A percentile compares a stretch with the other conserved stretches of the same genome.
phyloP scores from a whole-genome alignment of 2,888 invertebrate genomes.

The Clistopyga incitator region DNA sequence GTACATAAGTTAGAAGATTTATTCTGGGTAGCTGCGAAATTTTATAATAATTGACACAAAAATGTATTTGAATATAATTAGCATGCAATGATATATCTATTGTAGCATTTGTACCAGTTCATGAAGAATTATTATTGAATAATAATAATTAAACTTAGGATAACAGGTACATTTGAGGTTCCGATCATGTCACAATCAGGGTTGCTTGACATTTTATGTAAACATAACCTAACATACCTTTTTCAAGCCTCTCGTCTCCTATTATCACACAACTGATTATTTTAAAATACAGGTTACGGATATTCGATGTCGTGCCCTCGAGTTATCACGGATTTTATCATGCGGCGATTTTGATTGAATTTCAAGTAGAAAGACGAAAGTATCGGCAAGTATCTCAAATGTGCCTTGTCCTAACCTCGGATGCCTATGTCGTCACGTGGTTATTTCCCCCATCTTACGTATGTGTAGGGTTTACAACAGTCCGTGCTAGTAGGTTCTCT shows the following conservation, averaged over 20 bases:
- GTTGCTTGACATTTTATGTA: not conserved
- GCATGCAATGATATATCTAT: not conserved
- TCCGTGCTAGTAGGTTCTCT: too few relatives aligned
- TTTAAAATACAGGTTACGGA: not conserved
- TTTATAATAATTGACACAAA: too few relatives aligned
- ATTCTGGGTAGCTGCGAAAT: too few relatives aligned
- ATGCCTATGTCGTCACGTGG: not conserved
- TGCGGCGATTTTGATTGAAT: not conserved
- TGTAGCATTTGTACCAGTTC: not conserved
- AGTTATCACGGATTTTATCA: not conserved
- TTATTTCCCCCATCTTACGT: not conserved
- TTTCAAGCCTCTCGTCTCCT: not conserved
- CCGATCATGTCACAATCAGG: not conserved
- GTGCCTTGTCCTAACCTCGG: not conserved
- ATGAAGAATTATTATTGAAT: not conserved
- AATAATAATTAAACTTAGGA: not conserved
- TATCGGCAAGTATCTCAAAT: not conserved
- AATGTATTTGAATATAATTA: not conserved
- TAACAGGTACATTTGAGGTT: not conserved
- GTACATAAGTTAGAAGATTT: too few relatives aligned
- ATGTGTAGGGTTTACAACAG: too few relatives aligned
- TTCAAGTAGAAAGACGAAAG: not conserved
- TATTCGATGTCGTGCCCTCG: not conserved
- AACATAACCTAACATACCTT: constrained; percentile 14
- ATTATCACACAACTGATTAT: not conserved